A percentile compares a stretch with the other conserved stretches of the same genome.
Conservation (phyloP, 1,140 invertebrate species). For the Onthophagus taurus region DNA sequence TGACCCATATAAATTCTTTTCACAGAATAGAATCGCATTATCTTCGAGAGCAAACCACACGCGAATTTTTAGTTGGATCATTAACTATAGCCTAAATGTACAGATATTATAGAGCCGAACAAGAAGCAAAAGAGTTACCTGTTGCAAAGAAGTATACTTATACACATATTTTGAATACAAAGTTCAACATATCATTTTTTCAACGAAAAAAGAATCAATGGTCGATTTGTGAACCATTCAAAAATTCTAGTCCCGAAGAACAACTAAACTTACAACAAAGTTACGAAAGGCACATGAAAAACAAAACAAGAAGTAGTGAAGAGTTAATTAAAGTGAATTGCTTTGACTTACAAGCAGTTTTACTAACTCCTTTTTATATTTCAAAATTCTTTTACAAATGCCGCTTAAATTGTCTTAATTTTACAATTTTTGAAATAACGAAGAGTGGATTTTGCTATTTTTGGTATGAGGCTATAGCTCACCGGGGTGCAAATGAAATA, state of each 20-base stretch:
- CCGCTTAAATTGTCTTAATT: conserved; percentile 31
- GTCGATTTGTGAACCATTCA: no score
- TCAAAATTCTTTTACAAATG: conserved; percentile 35
- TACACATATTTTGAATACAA: conserved; percentile 5
- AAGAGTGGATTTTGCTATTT: no score
- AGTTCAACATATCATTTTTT: no score
- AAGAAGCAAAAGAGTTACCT: no score
- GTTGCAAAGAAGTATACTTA: no score
- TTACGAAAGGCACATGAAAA: conserved; percentile 2
- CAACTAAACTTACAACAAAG: background rate
- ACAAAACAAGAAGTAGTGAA: conserved; percentile 4
- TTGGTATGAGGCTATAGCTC: conserved; percentile 4
- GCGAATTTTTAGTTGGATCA: no score
- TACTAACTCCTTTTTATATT: conserved; percentile 29
- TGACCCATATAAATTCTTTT: no score
- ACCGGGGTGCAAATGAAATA: conserved; percentile 5
- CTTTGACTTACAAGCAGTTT: conserved; percentile 35
- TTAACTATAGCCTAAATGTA: no score
- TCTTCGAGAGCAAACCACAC: no score
- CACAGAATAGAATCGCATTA: no score
- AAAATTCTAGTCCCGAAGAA: background rate
- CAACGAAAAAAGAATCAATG: no score
- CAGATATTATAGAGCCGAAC: no score
- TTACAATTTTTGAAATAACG: conserved; percentile 20
- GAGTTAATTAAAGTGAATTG: conserved; percentile 17